These are phyloP conservation scores for Cirrhinus mrigala DNA, from an alignment of 2,797 vertebrate genomes.

Conservation along the genomic window DNA sequence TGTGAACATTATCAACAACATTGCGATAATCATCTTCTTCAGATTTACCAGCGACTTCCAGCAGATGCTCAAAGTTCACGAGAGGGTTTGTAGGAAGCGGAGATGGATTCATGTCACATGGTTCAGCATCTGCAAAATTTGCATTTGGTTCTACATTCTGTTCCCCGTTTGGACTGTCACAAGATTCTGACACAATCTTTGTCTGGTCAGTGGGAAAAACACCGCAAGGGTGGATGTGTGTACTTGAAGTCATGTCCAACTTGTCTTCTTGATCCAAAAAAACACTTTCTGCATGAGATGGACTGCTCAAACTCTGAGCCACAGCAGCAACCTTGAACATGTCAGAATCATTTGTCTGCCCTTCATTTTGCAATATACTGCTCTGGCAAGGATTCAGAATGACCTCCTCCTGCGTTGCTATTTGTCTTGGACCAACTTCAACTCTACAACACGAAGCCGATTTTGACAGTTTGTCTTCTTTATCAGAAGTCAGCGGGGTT, in stretches of 20 bases:
- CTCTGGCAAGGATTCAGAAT: not conserved
- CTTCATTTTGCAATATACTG: slow-evolving; percentile 3
- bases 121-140: not conserved
- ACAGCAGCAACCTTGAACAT: not conserved
- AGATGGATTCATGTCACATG: slow-evolving; percentile 6
- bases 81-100: not conserved
- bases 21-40: not conserved
- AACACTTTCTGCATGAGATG: not conserved
- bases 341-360: slow-evolving; percentile 17
- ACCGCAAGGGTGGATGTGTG: not conserved
- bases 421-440: slow-evolving; percentile 20
- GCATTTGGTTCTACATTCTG: slow-evolving; percentile 25
- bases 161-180: slow-evolving; percentile 13
- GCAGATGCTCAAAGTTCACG: slow-evolving; percentile 2
- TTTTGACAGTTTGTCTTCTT: not conserved
- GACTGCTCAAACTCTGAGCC: not conserved
- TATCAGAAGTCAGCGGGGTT: not conserved
- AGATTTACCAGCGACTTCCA: slow-evolving; percentile 1
- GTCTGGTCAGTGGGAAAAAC: slow-evolving; percentile 19
- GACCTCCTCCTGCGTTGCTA: not conserved
- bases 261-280: slow-evolving; percentile 23
- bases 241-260: not conserved
- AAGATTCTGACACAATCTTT: slow-evolving; percentile 20
- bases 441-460: not conserved
- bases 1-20: not conserved